Evolutionary conservation across 1,140 invertebrate genomes (phyloP), one percentile per base, ranked within the genome.

Genomic region (Lasioglossum baleicum): DNA sequence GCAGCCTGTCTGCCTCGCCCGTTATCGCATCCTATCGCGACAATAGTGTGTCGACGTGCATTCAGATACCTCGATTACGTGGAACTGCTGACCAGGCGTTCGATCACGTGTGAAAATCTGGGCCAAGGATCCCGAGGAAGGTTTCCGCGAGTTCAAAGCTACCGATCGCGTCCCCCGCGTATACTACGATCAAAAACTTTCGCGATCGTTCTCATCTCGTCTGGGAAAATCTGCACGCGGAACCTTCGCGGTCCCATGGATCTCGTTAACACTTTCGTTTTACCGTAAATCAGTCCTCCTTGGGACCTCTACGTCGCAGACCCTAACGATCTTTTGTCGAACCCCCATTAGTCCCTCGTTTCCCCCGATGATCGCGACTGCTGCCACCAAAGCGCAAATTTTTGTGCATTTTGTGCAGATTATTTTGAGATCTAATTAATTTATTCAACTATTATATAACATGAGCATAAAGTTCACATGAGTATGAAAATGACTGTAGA

Each of bases 101-200:
- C 68, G 75, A 82, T 82, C 67, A 77, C 69, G 75, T 66, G 75
- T 15, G 56, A 75, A 76, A 64, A 81, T 77, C 61, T 77, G 74
- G 80, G 80, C 80, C 80, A 78, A 82, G 75, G 75, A 78, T 82
- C 56, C 48, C 61, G 44, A 7, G 75, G 67, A 65, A 81, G 79
- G 67, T 81, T 75, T 81, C 65, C 42, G 63, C 42, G 77, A 22
- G 70, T 80, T 80, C 77, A 74, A 66, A 80, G 77, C 71, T 79
- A 35, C 77, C 60, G 60, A 63, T 63, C 35, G 35, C 2, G 35
- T 35, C 22, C 26, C 7, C 26, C 56, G 11, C 60, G 26, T 11
- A 7, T 22, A 11, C 11, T 26, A 5, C 7, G 4, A 63, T 63
- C 26, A 11, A 63, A 58, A 58, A 63, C 26, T 17, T 35, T 31